Conservation (phyloP, 2,797 vertebrate genomes). For the Dipus sagitta region DNA sequence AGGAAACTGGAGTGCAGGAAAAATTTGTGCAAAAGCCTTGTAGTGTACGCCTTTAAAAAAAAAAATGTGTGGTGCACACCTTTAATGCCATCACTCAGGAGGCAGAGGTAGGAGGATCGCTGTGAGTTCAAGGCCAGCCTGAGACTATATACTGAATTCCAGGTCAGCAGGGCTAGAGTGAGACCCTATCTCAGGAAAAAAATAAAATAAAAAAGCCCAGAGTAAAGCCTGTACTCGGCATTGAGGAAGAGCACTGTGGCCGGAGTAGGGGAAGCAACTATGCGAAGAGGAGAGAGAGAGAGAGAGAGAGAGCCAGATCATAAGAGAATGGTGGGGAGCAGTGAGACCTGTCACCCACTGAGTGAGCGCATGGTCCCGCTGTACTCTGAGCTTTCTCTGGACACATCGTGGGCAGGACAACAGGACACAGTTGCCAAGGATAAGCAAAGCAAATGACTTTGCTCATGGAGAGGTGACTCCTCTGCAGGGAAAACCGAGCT, state of each 20-base stretch:
- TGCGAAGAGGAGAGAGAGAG: not conserved
- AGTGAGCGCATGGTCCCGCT: not conserved
- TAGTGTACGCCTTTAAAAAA: too few relatives aligned
- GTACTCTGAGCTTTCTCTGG: not conserved
- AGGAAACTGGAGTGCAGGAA: not conserved
- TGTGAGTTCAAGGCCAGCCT: too few relatives aligned
- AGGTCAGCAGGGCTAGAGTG: too few relatives aligned
- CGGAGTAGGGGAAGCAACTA: fast-evolving
- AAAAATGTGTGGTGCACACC: too few relatives aligned
- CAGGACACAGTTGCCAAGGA: not conserved
- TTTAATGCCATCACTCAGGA: too few relatives aligned
- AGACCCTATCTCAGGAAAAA: too few relatives aligned
- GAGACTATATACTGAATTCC: too few relatives aligned
- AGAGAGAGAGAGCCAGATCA: not conserved
- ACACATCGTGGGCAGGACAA: not conserved
- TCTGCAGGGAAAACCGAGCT: conserved; percentile 64
- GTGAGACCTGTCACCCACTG: not conserved
- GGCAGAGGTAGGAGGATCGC: too few relatives aligned
- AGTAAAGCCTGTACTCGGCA: fast-evolving
- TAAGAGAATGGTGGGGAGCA: fast-evolving
- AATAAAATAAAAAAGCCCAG: too few relatives aligned
- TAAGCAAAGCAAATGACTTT: conserved; percentile 17
- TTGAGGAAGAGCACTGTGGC: not conserved
- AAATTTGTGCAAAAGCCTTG: not conserved
- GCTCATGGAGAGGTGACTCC: not conserved